These are phyloP conservation scores for Actinia equina DNA, from an alignment of 64 coral and sea anemone genomes.

Conservation along the genomic window DNA sequence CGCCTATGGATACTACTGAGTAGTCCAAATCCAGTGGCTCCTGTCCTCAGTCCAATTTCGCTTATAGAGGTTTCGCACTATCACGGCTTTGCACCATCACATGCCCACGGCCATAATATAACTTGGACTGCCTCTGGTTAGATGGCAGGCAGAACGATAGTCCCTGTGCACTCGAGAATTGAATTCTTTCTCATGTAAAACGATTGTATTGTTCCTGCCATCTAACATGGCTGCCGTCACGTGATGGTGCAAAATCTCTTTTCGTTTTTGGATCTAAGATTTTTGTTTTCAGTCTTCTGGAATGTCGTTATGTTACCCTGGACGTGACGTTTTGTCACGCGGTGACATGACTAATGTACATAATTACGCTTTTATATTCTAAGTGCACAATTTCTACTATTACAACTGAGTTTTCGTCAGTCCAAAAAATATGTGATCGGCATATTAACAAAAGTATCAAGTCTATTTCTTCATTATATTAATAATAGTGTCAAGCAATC, in stretches of 20 bases:
- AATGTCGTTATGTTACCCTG: background rate
- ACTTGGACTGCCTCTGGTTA: no score
- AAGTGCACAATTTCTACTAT: background rate
- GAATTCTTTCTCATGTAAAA: no score
- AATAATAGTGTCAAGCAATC: background rate
- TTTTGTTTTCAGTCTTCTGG: background rate
- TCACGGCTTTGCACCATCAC: no score
- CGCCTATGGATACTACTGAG: background rate
- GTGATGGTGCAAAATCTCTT: no score
- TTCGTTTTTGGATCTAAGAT: no score
- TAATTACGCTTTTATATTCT: background rate
- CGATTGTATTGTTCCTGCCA: no score
- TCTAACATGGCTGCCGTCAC: no score
- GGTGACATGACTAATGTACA: background rate
- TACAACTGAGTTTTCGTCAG: background rate
- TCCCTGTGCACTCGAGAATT: no score
- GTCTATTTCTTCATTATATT: no score
- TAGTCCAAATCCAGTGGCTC: background rate
- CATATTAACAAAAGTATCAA: background rate
- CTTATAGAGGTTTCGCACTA: background rate
- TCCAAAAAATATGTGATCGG: background rate
- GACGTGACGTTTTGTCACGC: no score
- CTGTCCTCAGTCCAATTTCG: background rate
- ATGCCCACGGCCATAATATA: no score
- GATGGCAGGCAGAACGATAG: no score